phyloP scores from a whole-genome alignment of 1,140 invertebrate genomes.

The Lethrus apterus region DNA sequence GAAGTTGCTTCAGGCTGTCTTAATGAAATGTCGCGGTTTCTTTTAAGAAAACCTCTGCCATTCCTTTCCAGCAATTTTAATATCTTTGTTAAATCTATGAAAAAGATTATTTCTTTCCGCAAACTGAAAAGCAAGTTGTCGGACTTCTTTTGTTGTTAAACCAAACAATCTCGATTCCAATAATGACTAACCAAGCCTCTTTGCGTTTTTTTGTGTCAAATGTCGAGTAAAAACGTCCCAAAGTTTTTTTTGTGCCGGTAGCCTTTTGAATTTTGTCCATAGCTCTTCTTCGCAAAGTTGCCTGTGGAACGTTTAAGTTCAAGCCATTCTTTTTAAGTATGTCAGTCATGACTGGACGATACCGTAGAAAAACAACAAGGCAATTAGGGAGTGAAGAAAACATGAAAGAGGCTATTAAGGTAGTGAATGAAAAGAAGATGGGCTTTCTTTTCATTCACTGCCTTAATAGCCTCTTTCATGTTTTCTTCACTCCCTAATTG shows the following conservation, averaged over 20 bases:
- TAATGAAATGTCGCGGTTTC: conserved; percentile 28
- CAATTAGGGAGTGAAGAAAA: no score
- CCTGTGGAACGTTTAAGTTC: background rate
- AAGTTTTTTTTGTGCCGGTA: background rate
- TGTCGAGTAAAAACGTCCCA: background rate
- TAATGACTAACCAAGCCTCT: background rate
- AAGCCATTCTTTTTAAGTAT: no score
- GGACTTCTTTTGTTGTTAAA: background rate
- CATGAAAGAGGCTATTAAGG: no score
- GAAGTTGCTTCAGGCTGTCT: conserved; percentile 35
- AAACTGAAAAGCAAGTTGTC: background rate
- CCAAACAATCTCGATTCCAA: background rate
- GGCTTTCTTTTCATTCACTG: no score
- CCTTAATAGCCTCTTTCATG: no score
- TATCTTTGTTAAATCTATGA: conserved; percentile 5
- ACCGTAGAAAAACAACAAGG: no score
- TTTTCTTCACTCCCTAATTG: no score
- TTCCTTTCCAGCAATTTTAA: conserved; percentile 27
- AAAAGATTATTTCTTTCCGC: conserved; percentile 7
- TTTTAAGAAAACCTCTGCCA: conserved; percentile 33
- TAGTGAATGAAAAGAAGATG: no score
- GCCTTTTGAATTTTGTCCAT: background rate
- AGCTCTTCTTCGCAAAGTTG: background rate
- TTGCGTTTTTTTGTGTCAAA: background rate
- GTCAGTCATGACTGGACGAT: no score